Evolutionary conservation across 2,888 invertebrate genomes (phyloP).

Genomic region (Caradrina kadenii): DNA sequence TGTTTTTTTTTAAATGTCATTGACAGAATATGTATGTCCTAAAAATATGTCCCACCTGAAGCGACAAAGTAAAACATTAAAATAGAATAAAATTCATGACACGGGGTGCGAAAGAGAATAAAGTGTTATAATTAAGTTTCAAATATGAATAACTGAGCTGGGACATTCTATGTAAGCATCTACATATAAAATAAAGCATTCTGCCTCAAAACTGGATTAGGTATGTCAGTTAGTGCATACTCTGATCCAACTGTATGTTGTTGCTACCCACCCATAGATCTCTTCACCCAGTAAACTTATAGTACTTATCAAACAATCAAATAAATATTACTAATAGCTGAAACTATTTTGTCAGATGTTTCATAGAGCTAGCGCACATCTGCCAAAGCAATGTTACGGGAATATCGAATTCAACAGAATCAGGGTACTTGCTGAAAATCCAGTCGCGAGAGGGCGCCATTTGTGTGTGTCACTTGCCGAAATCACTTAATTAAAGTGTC

Average conservation of each 20-base stretch:
- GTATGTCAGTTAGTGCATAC: slow-evolving; percentile 34
- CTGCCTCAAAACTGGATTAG: slow-evolving; percentile 43
- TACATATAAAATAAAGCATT: slow-evolving; percentile 12
- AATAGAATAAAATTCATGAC: not conserved
- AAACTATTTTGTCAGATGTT: slow-evolving; percentile 3
- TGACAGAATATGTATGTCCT: not conserved
- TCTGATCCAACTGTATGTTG: slow-evolving; percentile 37
- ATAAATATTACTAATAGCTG: not conserved
- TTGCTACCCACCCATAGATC: slow-evolving; percentile 40
- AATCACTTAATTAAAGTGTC: too few species aligned
- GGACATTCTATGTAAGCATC: slow-evolving; percentile 49
- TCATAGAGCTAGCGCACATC: not conserved
- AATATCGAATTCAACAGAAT: too few species aligned
- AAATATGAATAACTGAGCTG: slow-evolving; percentile 10
- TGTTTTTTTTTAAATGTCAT: not conserved
- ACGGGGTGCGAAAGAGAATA: not conserved
- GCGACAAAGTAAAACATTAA: slow-evolving; percentile 4
- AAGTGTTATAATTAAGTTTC: slow-evolving; percentile 17
- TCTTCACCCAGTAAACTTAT: slow-evolving; percentile 26
- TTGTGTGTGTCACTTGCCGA: too few species aligned
- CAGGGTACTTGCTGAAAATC: too few species aligned
- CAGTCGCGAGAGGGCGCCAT: too few species aligned
- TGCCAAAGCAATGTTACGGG: not conserved
- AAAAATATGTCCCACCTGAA: slow-evolving; percentile 25
- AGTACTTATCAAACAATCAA: slow-evolving; percentile 18